Percentiles rank a stretch among this genome's conserved stretches.
Conservation (phyloP, 2,888 invertebrate species). For the Mythimna pallens region DNA sequence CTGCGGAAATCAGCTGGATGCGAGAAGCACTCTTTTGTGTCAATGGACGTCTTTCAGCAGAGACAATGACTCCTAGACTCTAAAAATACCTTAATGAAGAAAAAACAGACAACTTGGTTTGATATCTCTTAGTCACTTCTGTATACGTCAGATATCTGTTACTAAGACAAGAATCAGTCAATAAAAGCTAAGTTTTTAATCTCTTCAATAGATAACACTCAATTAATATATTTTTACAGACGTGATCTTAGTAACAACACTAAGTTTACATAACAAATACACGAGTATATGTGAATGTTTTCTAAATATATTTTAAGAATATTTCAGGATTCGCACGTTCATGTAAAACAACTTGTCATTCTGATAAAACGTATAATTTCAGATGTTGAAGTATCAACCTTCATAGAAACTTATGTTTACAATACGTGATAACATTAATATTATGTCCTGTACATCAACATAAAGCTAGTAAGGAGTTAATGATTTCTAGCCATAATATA, state of each 20-base stretch:
- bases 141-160: conserved; percentile 3
- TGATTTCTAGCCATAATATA: neutral
- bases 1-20: neutral
- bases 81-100: conserved; percentile 5
- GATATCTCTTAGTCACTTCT: conserved; percentile 13
- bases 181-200: conserved; percentile 18
- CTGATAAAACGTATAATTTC: conserved; percentile 17
- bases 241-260: conserved; percentile 42
- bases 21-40: neutral
- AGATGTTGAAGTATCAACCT: conserved; percentile 18
- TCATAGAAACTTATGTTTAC: conserved; percentile 13
- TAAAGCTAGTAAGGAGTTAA: conserved; percentile 4
- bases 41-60: neutral
- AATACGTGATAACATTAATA: neutral
- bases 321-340: conserved; percentile 43
- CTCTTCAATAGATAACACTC: conserved; percentile 19
- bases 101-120: conserved; percentile 4
- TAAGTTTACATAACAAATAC: conserved; percentile 40
- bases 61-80: neutral
- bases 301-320: conserved; percentile 34
- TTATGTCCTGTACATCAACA: neutral
- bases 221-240: conserved; percentile 23
- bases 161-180: conserved; percentile 5
- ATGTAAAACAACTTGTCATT: conserved; percentile 9
- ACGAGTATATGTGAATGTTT: conserved; percentile 20